phyloP scores from a whole-genome alignment of 2,113 vertebrate genomes.

The Nothocercus nigrocapillus region DNA sequence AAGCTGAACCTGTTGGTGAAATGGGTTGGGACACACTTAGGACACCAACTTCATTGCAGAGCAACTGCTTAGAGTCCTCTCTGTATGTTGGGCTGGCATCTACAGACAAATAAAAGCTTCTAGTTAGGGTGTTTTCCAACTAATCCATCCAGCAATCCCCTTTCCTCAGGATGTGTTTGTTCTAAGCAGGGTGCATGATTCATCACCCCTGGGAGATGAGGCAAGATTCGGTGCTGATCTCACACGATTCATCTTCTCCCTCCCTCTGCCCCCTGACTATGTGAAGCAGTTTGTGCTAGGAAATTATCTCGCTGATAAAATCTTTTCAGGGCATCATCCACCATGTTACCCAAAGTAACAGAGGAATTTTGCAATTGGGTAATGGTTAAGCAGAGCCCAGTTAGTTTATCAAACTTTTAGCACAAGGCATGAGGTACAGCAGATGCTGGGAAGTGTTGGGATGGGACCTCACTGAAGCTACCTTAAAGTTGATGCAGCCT shows the following conservation, averaged over 20 bases:
- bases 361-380: neutral
- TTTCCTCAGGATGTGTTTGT: conserved; percentile 20
- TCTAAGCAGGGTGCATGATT: conserved; percentile 53
- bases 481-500: neutral
- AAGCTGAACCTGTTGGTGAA: neutral
- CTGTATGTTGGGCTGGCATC: neutral
- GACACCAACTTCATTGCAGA: neutral
- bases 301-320: conserved; percentile 60
- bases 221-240: conserved; percentile 65
- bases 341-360: neutral
- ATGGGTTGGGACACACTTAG: neutral
- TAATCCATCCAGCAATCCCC: neutral
- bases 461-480: neutral
- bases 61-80: neutral
- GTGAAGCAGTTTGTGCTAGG: conserved; percentile 28
- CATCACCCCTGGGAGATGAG: conserved; percentile 61
- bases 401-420: neutral
- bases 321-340: conserved; percentile 16
- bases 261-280: neutral
- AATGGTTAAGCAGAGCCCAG: neutral
- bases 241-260: neutral
- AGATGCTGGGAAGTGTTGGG: neutral
- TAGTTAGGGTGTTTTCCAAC: neutral
- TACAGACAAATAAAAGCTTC: neutral
- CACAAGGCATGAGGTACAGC: neutral